Conservation (phyloP, 2,888 invertebrate genomes). For the Pristionchus exspectatus region DNA sequence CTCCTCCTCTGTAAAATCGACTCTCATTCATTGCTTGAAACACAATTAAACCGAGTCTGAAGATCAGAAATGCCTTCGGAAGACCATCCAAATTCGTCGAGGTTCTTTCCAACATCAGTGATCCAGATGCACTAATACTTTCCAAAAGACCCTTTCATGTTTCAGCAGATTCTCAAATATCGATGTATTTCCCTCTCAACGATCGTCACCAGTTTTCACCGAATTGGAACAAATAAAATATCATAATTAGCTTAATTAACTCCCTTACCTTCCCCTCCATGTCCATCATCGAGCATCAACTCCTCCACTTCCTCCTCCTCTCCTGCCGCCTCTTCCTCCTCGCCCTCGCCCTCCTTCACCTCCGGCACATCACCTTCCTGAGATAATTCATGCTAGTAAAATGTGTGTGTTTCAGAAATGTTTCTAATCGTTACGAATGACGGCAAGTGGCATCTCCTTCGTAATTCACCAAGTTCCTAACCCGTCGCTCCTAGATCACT, state of each 20-base stretch:
- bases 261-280: neutral
- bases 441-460: too few species aligned
- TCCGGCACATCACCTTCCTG: neutral
- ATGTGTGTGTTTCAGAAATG: too few species aligned
- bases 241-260: neutral
- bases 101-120: too few species aligned
- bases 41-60: too few species aligned
- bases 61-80: too few species aligned
- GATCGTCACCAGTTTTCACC: too few species aligned
- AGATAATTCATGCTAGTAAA: too few species aligned
- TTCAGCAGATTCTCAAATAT: neutral
- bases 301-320: slow-evolving; percentile 47
- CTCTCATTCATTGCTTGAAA: too few species aligned
- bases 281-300: slow-evolving; percentile 35
- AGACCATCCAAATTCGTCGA: too few species aligned
- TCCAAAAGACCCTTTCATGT: neutral
- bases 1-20: neutral
- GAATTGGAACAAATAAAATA: too few species aligned
- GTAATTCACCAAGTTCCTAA: neutral
- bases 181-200: neutral
- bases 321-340: neutral
- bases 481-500: neutral
- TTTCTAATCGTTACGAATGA: too few species aligned
- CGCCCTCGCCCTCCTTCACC: slow-evolving; percentile 29
- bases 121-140: neutral